A percentile compares a stretch with the other conserved stretches of the same genome.
These are phyloP conservation scores for Syngnathoides biaculeatus DNA, from an alignment of 2,113 vertebrate genomes.

Conservation along the genomic window DNA sequence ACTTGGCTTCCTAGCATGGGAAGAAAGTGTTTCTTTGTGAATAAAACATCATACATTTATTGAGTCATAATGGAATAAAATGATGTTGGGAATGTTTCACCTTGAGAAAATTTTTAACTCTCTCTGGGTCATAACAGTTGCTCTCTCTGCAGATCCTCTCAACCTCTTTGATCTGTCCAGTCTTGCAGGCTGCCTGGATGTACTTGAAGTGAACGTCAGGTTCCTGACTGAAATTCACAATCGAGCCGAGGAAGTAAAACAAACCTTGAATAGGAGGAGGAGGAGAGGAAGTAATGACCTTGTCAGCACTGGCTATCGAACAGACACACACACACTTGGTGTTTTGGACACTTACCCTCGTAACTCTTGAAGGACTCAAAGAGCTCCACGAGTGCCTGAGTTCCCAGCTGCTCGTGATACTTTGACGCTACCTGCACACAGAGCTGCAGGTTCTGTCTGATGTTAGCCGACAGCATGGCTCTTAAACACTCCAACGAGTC, in stretches of 20 bases:
- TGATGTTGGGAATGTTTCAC: constrained; percentile 37
- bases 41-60: background rate
- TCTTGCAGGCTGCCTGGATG: constrained; percentile 91
- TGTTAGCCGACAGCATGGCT: constrained; percentile 87
- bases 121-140: constrained; percentile 88
- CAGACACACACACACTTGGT: background rate
- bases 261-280: constrained; percentile 73
- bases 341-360: constrained; percentile 76
- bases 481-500: constrained; percentile 87
- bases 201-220: constrained; percentile 92
- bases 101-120: constrained; percentile 93
- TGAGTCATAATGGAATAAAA: background rate
- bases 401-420: constrained; percentile 90
- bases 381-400: constrained; percentile 84
- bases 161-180: constrained; percentile 93
- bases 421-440: constrained; percentile 90
- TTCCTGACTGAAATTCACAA: constrained; percentile 95
- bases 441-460: constrained; percentile 88
- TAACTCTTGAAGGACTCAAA: constrained; percentile 95
- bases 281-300: constrained; percentile 9
- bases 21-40: constrained; percentile 6
- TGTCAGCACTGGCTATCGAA: constrained; percentile 13
- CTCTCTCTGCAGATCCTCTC: constrained; percentile 91
- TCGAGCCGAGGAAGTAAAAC: constrained; percentile 92
- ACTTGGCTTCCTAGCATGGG: constrained; percentile 81